phyloP scores from a whole-genome alignment of 2,888 invertebrate genomes.

The Noctua fimbriata region DNA sequence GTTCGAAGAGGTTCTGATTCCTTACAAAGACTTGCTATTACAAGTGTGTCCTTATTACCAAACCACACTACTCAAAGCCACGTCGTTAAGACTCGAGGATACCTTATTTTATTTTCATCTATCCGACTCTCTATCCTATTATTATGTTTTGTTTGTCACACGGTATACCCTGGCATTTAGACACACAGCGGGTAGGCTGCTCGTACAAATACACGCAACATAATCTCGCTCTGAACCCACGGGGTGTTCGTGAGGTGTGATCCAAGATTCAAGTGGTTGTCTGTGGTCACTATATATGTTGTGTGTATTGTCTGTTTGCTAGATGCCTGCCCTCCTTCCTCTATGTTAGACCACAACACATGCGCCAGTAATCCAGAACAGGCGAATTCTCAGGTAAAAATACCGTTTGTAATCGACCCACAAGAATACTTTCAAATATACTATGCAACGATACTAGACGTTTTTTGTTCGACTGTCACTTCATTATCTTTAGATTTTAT shows the following conservation, averaged over 20 bases:
- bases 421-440: slow-evolving; percentile 88
- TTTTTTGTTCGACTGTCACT: slow-evolving; percentile 88
- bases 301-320: slow-evolving; percentile 97
- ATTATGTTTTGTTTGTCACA: slow-evolving; percentile 80
- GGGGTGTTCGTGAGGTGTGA: slow-evolving; percentile 89
- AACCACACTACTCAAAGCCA: slow-evolving; percentile 69
- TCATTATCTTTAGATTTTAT: slow-evolving; percentile 86
- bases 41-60: slow-evolving; percentile 58
- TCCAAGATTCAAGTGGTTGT: slow-evolving; percentile 90
- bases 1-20: slow-evolving; percentile 71
- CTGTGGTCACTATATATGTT: slow-evolving; percentile 92
- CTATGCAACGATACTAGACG: slow-evolving; percentile 89
- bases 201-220: slow-evolving; percentile 89
- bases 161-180: slow-evolving; percentile 65
- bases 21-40: slow-evolving; percentile 58
- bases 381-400: slow-evolving; percentile 93
- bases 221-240: slow-evolving; percentile 83
- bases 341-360: slow-evolving; percentile 96
- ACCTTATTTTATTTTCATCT: slow-evolving; percentile 86
- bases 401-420: slow-evolving; percentile 89
- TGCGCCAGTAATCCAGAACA: slow-evolving; percentile 93
- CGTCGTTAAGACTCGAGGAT: slow-evolving; percentile 59
- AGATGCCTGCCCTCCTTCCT: slow-evolving; percentile 98
- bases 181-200: slow-evolving; percentile 83
- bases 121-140: slow-evolving; percentile 87